Conservation (phyloP, 1,140 invertebrate genomes). For the Achroia grisella region DNA sequence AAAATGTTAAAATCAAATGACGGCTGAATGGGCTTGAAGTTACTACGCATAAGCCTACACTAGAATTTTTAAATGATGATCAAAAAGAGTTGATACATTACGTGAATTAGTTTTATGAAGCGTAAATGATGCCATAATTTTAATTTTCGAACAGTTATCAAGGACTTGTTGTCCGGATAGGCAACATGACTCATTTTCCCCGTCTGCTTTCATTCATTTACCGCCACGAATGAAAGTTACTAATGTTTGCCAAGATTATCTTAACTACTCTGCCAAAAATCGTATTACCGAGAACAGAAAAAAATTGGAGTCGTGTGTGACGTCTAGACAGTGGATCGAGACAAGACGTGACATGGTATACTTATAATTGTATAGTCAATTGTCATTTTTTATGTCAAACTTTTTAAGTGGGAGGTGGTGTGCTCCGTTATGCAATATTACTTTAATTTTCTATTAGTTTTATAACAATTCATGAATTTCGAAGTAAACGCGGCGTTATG, state of each 20-base stretch:
- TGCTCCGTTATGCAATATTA: too few relatives aligned
- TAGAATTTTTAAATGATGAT: too few relatives aligned
- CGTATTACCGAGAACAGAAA: constrained; percentile 65
- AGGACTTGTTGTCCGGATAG: constrained; percentile 25
- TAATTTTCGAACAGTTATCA: constrained; percentile 24
- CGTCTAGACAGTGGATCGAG: constrained; percentile 60
- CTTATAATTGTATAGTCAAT: constrained; percentile 5
- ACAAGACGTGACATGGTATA: constrained; percentile 42
- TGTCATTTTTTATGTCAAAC: too few relatives aligned
- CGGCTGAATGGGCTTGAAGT: too few relatives aligned
- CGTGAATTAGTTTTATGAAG: not conserved
- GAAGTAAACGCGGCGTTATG: too few relatives aligned
- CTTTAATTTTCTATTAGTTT: too few relatives aligned
- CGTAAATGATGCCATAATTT: constrained; percentile 24
- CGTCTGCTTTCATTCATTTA: constrained; percentile 68
- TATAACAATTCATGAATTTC: too few relatives aligned
- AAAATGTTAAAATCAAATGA: too few relatives aligned
- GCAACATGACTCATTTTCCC: constrained; percentile 34
- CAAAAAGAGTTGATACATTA: too few relatives aligned
- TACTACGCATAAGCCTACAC: too few relatives aligned
- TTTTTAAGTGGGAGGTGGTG: too few relatives aligned
- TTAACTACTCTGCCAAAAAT: constrained; percentile 59
- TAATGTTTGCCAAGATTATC: constrained; percentile 55
- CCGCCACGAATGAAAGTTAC: constrained; percentile 47
- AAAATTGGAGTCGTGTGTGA: constrained; percentile 32